Base-by-base conservation (phyloP, 2,888 invertebrate species). In the Pristionchus fissidentatus region DNA sequence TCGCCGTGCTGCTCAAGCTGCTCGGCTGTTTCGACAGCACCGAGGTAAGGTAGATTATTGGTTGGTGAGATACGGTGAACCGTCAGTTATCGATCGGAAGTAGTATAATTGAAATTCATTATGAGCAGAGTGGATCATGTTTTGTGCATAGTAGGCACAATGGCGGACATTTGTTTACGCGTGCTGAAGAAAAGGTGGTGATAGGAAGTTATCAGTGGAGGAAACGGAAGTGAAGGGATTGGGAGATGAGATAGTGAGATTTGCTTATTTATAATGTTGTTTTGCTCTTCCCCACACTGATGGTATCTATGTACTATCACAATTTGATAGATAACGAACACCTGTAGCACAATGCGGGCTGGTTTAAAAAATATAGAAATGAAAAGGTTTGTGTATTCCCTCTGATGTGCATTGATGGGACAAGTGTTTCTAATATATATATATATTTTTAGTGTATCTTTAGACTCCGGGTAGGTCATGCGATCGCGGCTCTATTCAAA, bases 1-100 rank as follows among this genome's bases (percentile, higher is more conserved):
- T 77, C 75, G 75, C 49, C n/a, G n/a, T 77, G 41, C 41, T 77
- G 32, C 75, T 77, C 75, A 77, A 77, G 49, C 75, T 77, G 49
- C 41, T 77, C 75, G 75, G 75, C 46, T 77, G 75, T 49, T 77
- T 77, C 75, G 75, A 77, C 49, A 32, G 49, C 29, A 26, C 46
- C 46, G 75, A 77, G 75, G 75, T 77, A 70, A 38, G 70, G 75
- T 77, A 49, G 46, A 13, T 7, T 29, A 29, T 3, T 32, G 75
- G 26, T 62, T 5, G 29, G 49, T 32, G 8, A 19, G 35, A 10
- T 7, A 73, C 38, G 5, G 22, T 46, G 26, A 35, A 22, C 41
- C 19, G 15, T 38, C 19, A 66, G 19, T 5, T 1, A 3, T 26
- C n/a, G 5, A 29, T 5, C 15, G 7, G 15, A 26, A n/a, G 57